Conservation (phyloP, 2,888 invertebrate species). For the Pterostichus madidus region DNA sequence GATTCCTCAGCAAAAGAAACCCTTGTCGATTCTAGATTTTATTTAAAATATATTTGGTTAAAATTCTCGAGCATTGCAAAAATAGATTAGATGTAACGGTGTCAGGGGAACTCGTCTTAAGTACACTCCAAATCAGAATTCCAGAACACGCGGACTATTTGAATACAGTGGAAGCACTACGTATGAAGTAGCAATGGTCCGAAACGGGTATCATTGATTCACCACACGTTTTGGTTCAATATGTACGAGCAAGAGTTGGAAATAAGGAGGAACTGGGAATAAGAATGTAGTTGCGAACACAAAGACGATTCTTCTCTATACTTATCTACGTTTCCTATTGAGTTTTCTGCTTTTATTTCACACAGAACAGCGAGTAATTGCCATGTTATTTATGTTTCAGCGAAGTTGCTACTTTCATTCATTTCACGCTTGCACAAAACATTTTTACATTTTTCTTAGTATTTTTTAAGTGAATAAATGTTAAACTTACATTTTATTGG, state of each 20-base stretch:
- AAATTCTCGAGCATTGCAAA: constrained; percentile 14
- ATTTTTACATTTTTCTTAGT: no score
- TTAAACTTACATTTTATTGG: no score
- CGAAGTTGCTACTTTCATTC: no score
- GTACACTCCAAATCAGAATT: constrained; percentile 45
- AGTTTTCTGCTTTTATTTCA: no score
- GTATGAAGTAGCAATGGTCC: constrained; percentile 71
- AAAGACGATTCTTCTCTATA: constrained; percentile 17
- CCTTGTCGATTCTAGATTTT: no score
- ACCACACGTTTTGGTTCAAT: constrained; percentile 70
- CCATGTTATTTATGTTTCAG: no score
- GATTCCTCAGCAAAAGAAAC: no score
- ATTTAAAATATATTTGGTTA: no score
- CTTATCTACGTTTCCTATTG: no score
- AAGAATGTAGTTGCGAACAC: constrained; percentile 28
- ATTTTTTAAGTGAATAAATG: no score
- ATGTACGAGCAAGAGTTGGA: constrained; percentile 70
- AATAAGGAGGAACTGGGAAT: constrained; percentile 67
- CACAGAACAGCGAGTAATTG: no score
- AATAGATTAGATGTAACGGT: constrained; percentile 46
- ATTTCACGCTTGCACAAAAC: no score
- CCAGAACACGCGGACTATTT: constrained; percentile 68
- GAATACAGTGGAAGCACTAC: constrained; percentile 71
- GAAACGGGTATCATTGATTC: constrained; percentile 50
- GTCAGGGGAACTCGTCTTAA: constrained; percentile 44